phyloP scores from a whole-genome alignment of 2,113 vertebrate genomes.

The Chlorodrepanis virens region DNA sequence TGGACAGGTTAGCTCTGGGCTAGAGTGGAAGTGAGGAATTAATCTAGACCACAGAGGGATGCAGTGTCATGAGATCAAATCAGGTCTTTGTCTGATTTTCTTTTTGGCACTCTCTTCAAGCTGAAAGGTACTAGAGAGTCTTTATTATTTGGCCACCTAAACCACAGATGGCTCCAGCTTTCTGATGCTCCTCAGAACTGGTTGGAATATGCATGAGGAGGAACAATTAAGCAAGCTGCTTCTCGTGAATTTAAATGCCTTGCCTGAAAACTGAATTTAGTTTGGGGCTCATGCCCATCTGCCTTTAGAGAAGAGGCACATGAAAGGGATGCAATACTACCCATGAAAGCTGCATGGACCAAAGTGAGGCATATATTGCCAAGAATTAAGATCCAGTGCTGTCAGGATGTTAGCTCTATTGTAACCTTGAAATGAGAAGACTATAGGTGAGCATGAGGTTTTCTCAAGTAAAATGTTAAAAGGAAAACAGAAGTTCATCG shows the following conservation, averaged over 20 bases:
- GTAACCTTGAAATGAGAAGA: background rate
- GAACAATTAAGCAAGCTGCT: constrained; percentile 39
- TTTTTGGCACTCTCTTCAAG: background rate
- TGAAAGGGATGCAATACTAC: background rate
- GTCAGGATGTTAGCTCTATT: background rate
- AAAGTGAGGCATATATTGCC: background rate
- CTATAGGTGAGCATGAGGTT: background rate
- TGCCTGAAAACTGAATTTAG: constrained; percentile 18
- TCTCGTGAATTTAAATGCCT: background rate
- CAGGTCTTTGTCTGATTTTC: background rate
- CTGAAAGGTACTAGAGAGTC: background rate
- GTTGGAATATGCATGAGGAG: constrained; percentile 30
- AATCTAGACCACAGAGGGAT: background rate
- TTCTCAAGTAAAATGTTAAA: background rate
- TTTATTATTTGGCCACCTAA: constrained; percentile 19
- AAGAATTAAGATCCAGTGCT: background rate
- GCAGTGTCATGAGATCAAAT: background rate
- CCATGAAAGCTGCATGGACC: background rate
- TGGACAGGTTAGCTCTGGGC: background rate
- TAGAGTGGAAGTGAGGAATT: background rate
- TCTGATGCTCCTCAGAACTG: background rate
- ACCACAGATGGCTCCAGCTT: constrained; percentile 25
- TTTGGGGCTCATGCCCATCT: constrained; percentile 6
- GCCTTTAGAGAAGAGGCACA: background rate
- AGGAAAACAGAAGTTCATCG: background rate